Conservation (phyloP, 2,888 invertebrate genomes). For the Panzeria rudis region DNA sequence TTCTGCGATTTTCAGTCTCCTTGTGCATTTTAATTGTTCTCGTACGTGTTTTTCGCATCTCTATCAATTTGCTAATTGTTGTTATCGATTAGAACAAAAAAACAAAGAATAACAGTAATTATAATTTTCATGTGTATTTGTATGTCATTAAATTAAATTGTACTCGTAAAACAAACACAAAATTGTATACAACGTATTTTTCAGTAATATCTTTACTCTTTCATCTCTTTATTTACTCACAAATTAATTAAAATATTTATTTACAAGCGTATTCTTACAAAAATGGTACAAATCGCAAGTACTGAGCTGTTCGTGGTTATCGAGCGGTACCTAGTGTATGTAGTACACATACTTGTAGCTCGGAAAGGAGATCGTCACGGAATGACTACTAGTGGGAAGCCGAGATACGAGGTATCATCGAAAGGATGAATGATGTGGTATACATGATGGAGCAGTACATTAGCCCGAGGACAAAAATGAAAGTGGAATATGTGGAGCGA, state of each 20-base stretch:
- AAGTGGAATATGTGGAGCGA: no score
- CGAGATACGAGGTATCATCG: no score
- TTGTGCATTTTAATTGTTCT: conserved; percentile 8
- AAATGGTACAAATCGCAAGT: no score
- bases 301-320: no score
- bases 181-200: background rate
- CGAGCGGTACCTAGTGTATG: no score
- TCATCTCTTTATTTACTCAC: background rate
- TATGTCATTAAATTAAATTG: conserved; percentile 21
- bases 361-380: no score
- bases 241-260: background rate
- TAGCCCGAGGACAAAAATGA: no score
- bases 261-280: background rate
- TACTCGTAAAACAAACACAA: background rate
- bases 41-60: background rate
- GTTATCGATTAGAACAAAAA: conserved; percentile 20
- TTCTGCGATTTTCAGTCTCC: background rate
- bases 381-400: no score
- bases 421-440: no score
- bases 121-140: conserved; percentile 2
- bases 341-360: no score
- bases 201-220: background rate
- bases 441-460: no score
- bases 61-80: conserved; percentile 25
- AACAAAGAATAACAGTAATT: background rate